These are phyloP conservation scores for Bombus huntii DNA, from an alignment of 1,140 invertebrate species.

Conservation along the genomic window DNA sequence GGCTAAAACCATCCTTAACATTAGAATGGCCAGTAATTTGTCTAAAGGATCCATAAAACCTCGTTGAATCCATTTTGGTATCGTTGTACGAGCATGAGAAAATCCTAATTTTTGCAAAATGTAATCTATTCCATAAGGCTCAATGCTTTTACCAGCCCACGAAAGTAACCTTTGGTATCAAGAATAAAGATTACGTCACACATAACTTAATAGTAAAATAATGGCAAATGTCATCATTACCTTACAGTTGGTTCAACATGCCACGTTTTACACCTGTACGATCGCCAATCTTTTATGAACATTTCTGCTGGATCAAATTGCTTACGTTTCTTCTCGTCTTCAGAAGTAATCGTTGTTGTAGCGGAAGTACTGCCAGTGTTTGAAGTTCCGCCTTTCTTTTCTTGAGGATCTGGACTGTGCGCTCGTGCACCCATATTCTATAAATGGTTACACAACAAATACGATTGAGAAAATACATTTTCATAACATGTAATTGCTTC, in stretches of 20 bases:
- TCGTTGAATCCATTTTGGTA: conserved; percentile 99
- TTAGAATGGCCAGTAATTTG: conserved; percentile 89
- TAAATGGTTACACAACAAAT: conserved; percentile 62
- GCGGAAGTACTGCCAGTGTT: conserved; percentile 56
- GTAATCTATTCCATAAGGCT: conserved; percentile 98
- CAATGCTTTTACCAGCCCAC: conserved; percentile 98
- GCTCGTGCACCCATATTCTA: conserved; percentile 77
- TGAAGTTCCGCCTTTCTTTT: conserved; percentile 67
- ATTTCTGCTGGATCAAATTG: conserved; percentile 84
- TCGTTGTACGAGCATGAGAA: conserved; percentile 97
- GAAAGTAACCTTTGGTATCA: conserved; percentile 88
- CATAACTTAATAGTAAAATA: conserved; percentile 28
- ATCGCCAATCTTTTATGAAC: conserved; percentile 93
- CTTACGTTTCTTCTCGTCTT: conserved; percentile 81
- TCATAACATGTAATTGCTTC: neutral
- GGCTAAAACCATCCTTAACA: conserved; percentile 85
- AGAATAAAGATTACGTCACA: neutral
- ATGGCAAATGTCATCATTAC: conserved; percentile 77
- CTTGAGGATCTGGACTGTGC: conserved; percentile 80
- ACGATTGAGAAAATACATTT: neutral
- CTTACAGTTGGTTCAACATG: conserved; percentile 98
- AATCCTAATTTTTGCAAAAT: conserved; percentile 98
- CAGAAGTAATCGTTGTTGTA: conserved; percentile 66
- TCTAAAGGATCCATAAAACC: conserved; percentile 98
- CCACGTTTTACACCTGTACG: conserved; percentile 98